Conservation (phyloP, 2,113 vertebrate genomes). For the Campylomormyrus numenius region DNA sequence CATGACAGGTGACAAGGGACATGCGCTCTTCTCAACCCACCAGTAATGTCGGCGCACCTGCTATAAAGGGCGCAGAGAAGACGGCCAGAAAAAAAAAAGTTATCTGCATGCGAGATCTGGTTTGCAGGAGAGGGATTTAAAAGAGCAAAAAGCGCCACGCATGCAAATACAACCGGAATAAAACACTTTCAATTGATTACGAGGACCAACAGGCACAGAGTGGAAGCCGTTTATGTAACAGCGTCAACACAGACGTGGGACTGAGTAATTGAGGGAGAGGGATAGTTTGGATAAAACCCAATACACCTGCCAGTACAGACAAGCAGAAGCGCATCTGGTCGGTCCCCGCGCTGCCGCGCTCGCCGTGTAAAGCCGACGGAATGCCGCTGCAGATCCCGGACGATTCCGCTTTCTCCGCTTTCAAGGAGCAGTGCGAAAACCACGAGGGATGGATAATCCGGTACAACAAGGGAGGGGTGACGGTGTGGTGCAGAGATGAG, state of each 20-base stretch:
- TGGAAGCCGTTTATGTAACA: conserved; percentile 3
- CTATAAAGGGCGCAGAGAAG: conserved; percentile 5
- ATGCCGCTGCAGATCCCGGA: conserved; percentile 76
- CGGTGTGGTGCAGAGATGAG: conserved; percentile 66
- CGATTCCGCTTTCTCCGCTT: conserved; percentile 71
- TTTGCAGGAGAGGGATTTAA: not conserved
- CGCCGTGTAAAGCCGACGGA: conserved; percentile 22
- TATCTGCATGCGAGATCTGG: not conserved
- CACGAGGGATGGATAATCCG: conserved; percentile 70
- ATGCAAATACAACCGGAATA: not conserved
- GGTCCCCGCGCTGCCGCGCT: not conserved
- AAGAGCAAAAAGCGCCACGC: not conserved
- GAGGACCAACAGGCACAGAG: not conserved
- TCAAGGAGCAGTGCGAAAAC: conserved; percentile 69
- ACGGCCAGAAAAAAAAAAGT: conserved; percentile 9
- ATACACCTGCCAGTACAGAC: not conserved
- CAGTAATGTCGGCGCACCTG: conserved; percentile 30
- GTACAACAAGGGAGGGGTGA: conserved; percentile 71
- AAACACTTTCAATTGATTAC: not conserved
- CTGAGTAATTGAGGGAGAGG: not conserved
- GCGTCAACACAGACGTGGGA: not conserved
- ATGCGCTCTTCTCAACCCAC: conserved; percentile 2
- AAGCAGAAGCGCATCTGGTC: not conserved
- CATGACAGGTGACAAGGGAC: conserved; percentile 21
- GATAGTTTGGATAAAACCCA: not conserved